Percentiles rank a stretch among this genome's conserved stretches.
phyloP scores from a whole-genome alignment of 2,113 vertebrate genomes.

The Regulus satrapa region DNA sequence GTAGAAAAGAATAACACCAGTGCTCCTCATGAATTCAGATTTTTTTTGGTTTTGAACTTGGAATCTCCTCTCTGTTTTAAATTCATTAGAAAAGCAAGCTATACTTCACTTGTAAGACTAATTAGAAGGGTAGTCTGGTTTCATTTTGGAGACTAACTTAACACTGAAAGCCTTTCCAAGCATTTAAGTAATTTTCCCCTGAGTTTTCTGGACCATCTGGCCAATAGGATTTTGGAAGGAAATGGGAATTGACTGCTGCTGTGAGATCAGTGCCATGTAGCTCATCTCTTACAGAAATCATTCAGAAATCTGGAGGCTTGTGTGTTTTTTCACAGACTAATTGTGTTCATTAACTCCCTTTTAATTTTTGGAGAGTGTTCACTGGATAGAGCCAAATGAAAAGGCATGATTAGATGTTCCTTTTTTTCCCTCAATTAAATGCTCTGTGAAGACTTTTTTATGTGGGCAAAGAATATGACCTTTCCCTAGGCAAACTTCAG shows the following conservation, averaged over 20 bases:
- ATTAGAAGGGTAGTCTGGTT: conserved; percentile 16
- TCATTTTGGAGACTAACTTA: conserved; percentile 7
- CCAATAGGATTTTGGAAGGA: conserved; percentile 40
- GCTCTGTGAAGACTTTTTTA: not conserved
- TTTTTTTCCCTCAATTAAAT: not conserved
- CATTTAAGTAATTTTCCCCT: not conserved
- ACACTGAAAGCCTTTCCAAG: conserved; percentile 7
- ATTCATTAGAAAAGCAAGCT: not conserved
- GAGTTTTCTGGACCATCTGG: conserved; percentile 33
- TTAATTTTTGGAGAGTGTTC: conserved; percentile 6
- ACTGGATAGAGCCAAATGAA: not conserved
- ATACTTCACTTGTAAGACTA: not conserved
- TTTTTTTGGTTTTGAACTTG: not conserved
- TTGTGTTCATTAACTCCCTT: not conserved
- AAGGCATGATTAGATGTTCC: not conserved
- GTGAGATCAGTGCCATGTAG: conserved; percentile 1
- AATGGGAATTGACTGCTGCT: not conserved
- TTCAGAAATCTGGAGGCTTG: not conserved
- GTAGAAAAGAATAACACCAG: not conserved
- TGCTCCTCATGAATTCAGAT: not conserved
- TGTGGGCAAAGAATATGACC: not conserved
- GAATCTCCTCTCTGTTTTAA: not conserved
- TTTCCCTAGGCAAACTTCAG: not conserved
- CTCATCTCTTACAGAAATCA: conserved; percentile 1
- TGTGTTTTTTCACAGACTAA: not conserved